phyloP scores from a whole-genome alignment of 2,888 invertebrate genomes.

The Brenthis hecate region DNA sequence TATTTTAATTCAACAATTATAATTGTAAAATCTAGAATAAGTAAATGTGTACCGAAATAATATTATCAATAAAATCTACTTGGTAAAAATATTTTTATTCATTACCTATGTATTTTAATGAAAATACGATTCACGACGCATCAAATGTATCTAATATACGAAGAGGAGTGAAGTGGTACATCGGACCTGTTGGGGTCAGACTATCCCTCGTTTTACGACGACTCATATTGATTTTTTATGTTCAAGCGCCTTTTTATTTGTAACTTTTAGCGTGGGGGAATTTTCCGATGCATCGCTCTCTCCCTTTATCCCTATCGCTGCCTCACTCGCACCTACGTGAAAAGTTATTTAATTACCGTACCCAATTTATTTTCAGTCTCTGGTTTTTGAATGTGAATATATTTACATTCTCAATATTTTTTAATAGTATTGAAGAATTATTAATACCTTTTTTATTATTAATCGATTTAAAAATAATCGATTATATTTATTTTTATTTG shows the following conservation, averaged over 20 bases:
- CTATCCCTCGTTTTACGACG: constrained; percentile 41
- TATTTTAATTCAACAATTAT: no score
- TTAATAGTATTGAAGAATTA: neutral
- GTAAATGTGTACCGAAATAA: no score
- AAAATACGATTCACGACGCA: neutral
- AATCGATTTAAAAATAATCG: no score
- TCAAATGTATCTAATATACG: neutral
- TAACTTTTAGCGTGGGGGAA: constrained; percentile 51
- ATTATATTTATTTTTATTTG: no score
- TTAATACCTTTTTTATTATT: no score
- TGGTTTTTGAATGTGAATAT: constrained; percentile 1
- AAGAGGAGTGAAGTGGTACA: neutral
- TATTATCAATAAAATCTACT: no score
- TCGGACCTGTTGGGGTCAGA: constrained; percentile 43
- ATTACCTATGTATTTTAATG: neutral
- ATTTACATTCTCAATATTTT: neutral
- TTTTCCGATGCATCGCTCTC: constrained; percentile 37
- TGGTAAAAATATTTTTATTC: neutral
- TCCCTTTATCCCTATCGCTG: constrained; percentile 15
- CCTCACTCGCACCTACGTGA: constrained; percentile 51
- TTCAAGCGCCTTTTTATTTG: constrained; percentile 57
- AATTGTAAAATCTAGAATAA: no score
- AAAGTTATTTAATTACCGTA: constrained; percentile 37
- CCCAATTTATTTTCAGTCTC: neutral
- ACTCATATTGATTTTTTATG: constrained; percentile 65